phyloP scores from a whole-genome alignment of 2,888 invertebrate species.

The Ametastegia equiseti region DNA sequence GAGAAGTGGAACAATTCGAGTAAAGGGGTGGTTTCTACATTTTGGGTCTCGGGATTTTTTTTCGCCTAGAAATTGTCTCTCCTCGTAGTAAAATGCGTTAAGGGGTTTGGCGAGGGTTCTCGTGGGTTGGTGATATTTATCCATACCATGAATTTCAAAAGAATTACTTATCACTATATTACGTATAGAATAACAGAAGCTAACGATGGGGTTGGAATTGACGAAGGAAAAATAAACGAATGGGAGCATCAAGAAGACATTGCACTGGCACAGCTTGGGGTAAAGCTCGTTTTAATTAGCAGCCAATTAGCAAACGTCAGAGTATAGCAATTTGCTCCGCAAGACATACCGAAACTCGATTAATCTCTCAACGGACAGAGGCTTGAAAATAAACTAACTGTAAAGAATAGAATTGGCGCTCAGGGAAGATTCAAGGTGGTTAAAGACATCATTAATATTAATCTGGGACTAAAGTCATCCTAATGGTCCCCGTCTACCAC shows the following conservation, averaged over 20 bases:
- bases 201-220: not conserved
- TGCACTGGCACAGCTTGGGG: not conserved
- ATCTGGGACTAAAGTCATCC: conserved; percentile 33
- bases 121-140: not conserved
- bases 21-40: conserved; percentile 3
- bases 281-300: conserved; percentile 25
- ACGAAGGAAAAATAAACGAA: not conserved
- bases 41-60: not conserved
- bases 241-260: not conserved
- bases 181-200: not conserved
- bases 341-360: conserved; percentile 25
- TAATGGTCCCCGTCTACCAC: not conserved
- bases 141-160: not conserved
- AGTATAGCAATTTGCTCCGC: not conserved
- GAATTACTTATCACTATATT: no score
- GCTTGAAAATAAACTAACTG: conserved; percentile 19
- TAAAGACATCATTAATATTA: conserved; percentile 42
- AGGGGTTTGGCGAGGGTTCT: not conserved
- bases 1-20: not conserved
- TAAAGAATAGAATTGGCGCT: conserved; percentile 9
- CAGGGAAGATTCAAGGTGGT: conserved; percentile 5
- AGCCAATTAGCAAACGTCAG: conserved; percentile 36
- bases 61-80: not conserved
- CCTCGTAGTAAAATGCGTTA: not conserved
- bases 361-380: conserved; percentile 9